Conservation (phyloP, 2,113 vertebrate genomes). For the Falco punctatus region DNA sequence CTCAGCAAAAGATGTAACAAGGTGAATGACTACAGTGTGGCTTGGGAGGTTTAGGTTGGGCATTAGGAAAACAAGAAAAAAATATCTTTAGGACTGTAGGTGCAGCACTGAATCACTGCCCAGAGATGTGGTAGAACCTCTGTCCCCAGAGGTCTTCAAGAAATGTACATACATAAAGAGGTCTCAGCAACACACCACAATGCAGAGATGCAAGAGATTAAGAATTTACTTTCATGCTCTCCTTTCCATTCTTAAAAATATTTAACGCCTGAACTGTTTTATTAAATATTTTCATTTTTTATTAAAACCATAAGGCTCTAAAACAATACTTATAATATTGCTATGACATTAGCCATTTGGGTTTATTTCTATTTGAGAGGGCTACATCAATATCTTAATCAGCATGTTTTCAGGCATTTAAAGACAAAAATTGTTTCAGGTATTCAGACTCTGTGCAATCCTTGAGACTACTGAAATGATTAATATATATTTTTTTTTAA, state of each 20-base stretch:
- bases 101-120: neutral
- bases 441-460: neutral
- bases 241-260: neutral
- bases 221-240: neutral
- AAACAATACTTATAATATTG: neutral
- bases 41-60: neutral
- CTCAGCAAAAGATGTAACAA: neutral
- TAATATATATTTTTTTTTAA: neutral
- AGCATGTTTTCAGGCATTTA: neutral
- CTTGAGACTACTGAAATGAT: neutral
- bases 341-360: neutral
- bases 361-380: neutral
- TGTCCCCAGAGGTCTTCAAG: neutral
- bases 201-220: neutral
- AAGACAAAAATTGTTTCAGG: neutral
- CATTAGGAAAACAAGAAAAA: neutral
- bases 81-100: neutral
- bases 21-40: neutral
- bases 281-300: neutral
- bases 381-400: neutral
- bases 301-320: neutral
- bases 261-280: neutral
- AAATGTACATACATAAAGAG: neutral
- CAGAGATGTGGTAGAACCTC: rapidly evolving
- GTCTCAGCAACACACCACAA: neutral